A percentile compares a stretch with the other conserved stretches of the same genome.
phyloP scores from a whole-genome alignment of 2,797 vertebrate genomes.

The Enteromius thamalakanensis region DNA sequence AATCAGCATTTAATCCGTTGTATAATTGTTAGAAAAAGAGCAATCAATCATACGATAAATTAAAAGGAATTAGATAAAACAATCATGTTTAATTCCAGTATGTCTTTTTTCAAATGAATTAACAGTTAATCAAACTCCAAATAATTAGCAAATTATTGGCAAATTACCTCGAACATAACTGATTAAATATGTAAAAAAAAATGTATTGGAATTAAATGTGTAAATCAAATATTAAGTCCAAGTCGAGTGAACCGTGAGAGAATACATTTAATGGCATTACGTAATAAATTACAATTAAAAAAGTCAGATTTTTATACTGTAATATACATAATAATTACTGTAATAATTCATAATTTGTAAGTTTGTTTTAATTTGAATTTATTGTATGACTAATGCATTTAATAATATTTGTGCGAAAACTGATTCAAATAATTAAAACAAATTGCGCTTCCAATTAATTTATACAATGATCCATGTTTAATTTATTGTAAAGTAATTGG shows the following conservation, averaged over 20 bases:
- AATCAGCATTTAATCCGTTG: neutral
- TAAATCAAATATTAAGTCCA: neutral
- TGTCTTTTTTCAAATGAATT: no score
- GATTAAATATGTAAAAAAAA: neutral
- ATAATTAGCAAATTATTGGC: neutral
- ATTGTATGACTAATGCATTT: neutral
- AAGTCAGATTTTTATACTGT: neutral
- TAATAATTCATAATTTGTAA: neutral
- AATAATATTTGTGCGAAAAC: neutral
- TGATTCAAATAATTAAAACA: neutral
- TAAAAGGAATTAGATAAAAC: neutral
- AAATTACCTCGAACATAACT: neutral
- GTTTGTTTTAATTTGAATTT: neutral
- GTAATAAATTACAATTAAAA: neutral
- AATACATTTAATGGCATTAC: neutral
- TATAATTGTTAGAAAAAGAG: neutral
- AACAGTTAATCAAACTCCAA: neutral
- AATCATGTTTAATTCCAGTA: neutral
- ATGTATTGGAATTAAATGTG: neutral
- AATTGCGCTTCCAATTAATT: neutral
- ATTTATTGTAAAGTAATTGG: neutral
- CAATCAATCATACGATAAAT: neutral
- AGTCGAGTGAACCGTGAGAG: neutral
- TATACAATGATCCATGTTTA: neutral
- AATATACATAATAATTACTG: no score